Percentiles rank a stretch among this genome's conserved stretches.
These are phyloP conservation scores for Rhodophaea formosa DNA, from an alignment of 2,888 invertebrate species.

Conservation along the genomic window DNA sequence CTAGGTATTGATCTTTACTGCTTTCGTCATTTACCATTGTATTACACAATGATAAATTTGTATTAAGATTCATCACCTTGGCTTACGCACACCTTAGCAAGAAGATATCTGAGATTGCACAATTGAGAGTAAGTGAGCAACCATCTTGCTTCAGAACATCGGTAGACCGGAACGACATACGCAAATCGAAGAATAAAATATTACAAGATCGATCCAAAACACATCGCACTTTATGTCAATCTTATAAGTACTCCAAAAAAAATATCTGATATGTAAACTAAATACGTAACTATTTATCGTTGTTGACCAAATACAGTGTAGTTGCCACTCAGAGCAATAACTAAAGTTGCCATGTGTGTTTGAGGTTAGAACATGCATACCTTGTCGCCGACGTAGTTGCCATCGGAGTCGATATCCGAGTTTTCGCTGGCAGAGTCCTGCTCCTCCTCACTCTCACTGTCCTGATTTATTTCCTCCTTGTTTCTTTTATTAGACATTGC, in stretches of 20 bases:
- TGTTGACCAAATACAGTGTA: not conserved
- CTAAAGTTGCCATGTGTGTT: slow-evolving; percentile 54
- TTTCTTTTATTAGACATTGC: slow-evolving; percentile 73
- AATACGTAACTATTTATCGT: not conserved
- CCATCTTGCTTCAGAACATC: not conserved
- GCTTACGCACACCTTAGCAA: too few species aligned
- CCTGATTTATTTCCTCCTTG: slow-evolving; percentile 60
- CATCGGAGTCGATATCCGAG: slow-evolving; percentile 74
- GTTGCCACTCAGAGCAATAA: slow-evolving; percentile 45
- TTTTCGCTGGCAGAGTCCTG: slow-evolving; percentile 65
- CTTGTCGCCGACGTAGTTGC: slow-evolving; percentile 80
- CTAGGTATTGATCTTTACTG: too few species aligned
- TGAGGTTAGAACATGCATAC: slow-evolving; percentile 66
- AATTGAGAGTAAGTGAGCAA: not conserved
- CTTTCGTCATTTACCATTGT: too few species aligned
- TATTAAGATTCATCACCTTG: too few species aligned
- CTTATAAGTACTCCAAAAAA: not conserved
- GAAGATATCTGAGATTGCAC: too few species aligned
- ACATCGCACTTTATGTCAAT: too few species aligned
- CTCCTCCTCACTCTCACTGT: slow-evolving; percentile 73
- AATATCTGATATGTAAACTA: not conserved
- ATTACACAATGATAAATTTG: too few species aligned
- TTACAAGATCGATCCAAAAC: too few species aligned
- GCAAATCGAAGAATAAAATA: not conserved
- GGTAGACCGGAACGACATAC: not conserved